Base-by-base conservation (phyloP, 2,113 vertebrate species). In the Cranoglanis bouderius region DNA sequence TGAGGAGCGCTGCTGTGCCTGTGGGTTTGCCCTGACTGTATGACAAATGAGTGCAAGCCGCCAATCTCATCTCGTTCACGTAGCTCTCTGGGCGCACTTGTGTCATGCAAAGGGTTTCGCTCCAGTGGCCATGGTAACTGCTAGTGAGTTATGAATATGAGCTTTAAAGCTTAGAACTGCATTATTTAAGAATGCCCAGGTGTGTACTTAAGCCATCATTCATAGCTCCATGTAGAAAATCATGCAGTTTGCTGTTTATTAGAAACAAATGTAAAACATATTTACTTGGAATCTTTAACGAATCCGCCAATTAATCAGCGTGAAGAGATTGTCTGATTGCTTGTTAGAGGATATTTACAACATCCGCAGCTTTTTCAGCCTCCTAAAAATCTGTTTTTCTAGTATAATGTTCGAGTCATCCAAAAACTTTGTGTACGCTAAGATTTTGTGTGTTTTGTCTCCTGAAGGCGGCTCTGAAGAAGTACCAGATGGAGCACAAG, bases 401-500 rank as follows among this genome's bases (percentile, higher is more conserved):
- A 26, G 18, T 40, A 19, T 49, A 59, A 84, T 61, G 26, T 38
- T 63, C 38, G 75, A 81, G 65, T 55, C 87, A 59, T 82, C 24
- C n/a, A 18, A 55, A 46, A 80, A 87, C 74, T 86, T 77, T 67
- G 85, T 63, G 70, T 59, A 43, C 78, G 35, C 65, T 65, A 74
- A 90, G 78, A 61, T 49, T 67, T 19, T 70, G 29, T 88, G 82
- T 84, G 78, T 88, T 55, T 89, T 90, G 80, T 61, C 87, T 74
- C n/a, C 85, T 51, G 35, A 94, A 99, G 98, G 98, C 98, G 43
- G 98, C 98, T 0, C 95, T 99, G 92, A 99, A 99, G 94, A 99
- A 99, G 85, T 99, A 99, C 95, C 98, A 99, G 95, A 93, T 97
- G 0, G 98, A 99, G 92, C 97, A 99, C 92, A 96, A 98, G 94